Base-by-base conservation (phyloP, 2,113 vertebrate genomes). In the Colossoma macropomum region DNA sequence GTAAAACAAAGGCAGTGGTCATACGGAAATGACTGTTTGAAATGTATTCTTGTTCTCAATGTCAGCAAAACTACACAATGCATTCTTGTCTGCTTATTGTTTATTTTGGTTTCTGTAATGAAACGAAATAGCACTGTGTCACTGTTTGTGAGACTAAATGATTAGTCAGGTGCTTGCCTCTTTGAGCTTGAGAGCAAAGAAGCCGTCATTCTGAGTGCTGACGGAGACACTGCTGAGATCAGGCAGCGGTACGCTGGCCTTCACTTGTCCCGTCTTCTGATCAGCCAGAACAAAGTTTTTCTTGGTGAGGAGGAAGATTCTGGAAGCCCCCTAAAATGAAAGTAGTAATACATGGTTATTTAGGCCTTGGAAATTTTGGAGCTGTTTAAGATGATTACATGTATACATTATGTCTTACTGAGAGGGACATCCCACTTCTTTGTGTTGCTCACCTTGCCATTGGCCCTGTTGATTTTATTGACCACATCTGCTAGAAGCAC, bases 381-480 rank as follows among this genome's bases (percentile, higher is more conserved):
- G 78, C 32, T 16, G 23, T 65, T 78, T 25, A 54, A n/a, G 11
- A 62, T 34, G 25, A 50, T 28, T 52, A 7, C 41, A 48, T 73
- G 48, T 54, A 48, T 30, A 54, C 6, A 75, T 34, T 48, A 73
- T 19, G n/a, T 16, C n/a, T 73, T 32, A 68, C 21, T 3, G 21
- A 16, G 15, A 21, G 9, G 23, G 1, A 25, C 30, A 76, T 60
- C 21, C 11, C 13, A 12, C 4, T 45, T 34, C 3, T 28, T 27
- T 60, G 16, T 70, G 63, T 25, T 63, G 60, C 88, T 94, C 92
- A 97, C 98, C 96, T 99, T 99, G 82, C 98, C 97, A 11, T 99
- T 99, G 59, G 97, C 97, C 88, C 98, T 93, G 82, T 99, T 99
- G 75, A 99, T 97, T 93, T 99, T 99, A 92, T 96, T 99, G 75